A percentile compares a stretch with the other conserved stretches of the same genome.
These are phyloP conservation scores for Pseudotriccus pelzelni DNA, from an alignment of 2,797 vertebrate species.

Conservation along the genomic window DNA sequence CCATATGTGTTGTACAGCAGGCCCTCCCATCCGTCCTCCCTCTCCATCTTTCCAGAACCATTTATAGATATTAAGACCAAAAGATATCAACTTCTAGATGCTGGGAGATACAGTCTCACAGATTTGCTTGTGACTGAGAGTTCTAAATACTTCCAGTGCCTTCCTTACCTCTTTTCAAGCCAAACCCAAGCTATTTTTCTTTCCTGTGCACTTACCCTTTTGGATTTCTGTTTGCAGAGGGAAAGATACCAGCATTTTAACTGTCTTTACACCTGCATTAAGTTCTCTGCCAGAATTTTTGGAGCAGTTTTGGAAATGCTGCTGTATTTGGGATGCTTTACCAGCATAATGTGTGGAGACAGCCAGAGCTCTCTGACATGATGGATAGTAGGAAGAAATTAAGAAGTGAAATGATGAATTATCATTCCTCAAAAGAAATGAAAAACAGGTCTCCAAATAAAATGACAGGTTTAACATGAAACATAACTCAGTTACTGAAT, in stretches of 20 bases:
- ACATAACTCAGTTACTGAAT: not conserved
- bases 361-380: not conserved
- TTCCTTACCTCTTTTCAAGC: not conserved
- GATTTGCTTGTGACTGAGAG: not conserved
- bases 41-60: not conserved
- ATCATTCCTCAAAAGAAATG: not conserved
- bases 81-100: not conserved
- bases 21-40: not conserved
- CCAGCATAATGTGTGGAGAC: not conserved
- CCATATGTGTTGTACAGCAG: not conserved
- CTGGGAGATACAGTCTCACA: not conserved
- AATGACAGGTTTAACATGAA: not conserved
- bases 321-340: not conserved
- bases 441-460: not conserved
- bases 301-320: not conserved
- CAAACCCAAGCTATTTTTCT: not conserved
- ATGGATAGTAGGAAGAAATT: not conserved
- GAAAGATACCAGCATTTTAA: not conserved
- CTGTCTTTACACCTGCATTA: not conserved
- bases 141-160: fast-evolving
- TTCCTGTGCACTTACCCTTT: not conserved
- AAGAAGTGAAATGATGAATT: not conserved
- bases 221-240: not conserved
- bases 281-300: not conserved
- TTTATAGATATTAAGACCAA: not conserved